phyloP scores from a whole-genome alignment of 2,113 vertebrate species.

The Eptatretus burgeri region DNA sequence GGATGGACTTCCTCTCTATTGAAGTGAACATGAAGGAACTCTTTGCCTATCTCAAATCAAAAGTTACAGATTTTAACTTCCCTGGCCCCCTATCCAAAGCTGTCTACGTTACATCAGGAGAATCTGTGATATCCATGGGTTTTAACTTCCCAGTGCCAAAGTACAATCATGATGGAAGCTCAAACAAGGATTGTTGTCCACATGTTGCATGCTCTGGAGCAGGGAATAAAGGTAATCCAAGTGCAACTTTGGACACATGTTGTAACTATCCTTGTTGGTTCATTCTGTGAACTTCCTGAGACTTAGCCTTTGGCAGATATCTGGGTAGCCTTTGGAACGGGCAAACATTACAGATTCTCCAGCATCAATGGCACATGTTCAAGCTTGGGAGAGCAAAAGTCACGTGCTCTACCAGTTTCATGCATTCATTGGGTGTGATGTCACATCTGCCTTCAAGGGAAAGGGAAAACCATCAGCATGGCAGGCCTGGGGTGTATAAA shows the following conservation, averaged over 20 bases:
- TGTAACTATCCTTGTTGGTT: neutral
- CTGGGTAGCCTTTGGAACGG: neutral
- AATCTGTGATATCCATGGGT: neutral
- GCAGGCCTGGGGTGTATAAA: slow-evolving; percentile 1
- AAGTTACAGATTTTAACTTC: neutral
- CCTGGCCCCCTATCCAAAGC: neutral
- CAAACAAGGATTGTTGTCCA: slow-evolving; percentile 1
- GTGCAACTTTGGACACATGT: no score
- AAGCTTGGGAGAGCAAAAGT: neutral
- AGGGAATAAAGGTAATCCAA: neutral
- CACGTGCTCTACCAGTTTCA: slow-evolving; percentile 1
- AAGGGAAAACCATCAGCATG: neutral
- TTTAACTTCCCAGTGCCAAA: slow-evolving; percentile 1
- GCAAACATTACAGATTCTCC: neutral
- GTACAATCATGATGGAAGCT: slow-evolving; percentile 6
- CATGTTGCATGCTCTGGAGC: slow-evolving; percentile 5
- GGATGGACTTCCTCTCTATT: neutral
- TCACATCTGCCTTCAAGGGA: slow-evolving; percentile 1
- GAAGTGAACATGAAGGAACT: neutral
- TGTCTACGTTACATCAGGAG: neutral
- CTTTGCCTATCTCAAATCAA: neutral
- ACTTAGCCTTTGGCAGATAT: neutral
- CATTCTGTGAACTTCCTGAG: neutral
- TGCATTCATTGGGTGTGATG: neutral
- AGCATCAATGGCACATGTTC: neutral